Evolutionary conservation across 2,797 vertebrate genomes (phyloP).

Genomic region (Melanotaenia maccullochi): DNA sequence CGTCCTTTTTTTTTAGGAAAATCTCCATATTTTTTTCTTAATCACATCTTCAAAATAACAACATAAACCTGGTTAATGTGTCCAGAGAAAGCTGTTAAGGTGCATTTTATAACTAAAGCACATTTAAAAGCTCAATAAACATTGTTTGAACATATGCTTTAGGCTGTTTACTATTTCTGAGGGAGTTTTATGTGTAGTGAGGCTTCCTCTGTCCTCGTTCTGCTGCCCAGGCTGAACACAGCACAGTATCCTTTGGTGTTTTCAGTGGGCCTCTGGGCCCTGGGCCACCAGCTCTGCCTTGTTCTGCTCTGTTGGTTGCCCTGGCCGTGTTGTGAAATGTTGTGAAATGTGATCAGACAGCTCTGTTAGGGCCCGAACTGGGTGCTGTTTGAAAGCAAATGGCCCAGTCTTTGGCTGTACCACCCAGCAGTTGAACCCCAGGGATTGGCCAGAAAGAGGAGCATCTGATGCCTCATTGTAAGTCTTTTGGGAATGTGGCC

Average conservation of each 20-base stretch:
- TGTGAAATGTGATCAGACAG: conserved; percentile 74
- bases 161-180: conserved; percentile 6
- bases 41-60: neutral
- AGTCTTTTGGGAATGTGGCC: conserved; percentile 35
- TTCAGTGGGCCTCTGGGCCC: conserved; percentile 54
- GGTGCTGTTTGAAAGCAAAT: conserved; percentile 37
- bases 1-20: too few species aligned
- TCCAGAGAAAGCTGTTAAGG: neutral
- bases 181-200: conserved; percentile 39
- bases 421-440: conserved; percentile 44
- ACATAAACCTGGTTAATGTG: neutral
- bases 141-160: neutral
- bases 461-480: conserved; percentile 35
- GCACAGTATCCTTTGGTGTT: conserved; percentile 43
- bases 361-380: conserved; percentile 56
- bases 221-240: conserved; percentile 18
- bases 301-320: conserved; percentile 54
- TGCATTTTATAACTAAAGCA: neutral
- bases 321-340: conserved; percentile 54
- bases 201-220: conserved; percentile 13
- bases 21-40: neutral
- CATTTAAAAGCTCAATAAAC: neutral
- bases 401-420: conserved; percentile 26
- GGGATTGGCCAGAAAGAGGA: conserved; percentile 36
- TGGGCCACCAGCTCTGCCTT: conserved; percentile 53